phyloP scores from a whole-genome alignment of 1,140 invertebrate species.

The Apis cerana region DNA sequence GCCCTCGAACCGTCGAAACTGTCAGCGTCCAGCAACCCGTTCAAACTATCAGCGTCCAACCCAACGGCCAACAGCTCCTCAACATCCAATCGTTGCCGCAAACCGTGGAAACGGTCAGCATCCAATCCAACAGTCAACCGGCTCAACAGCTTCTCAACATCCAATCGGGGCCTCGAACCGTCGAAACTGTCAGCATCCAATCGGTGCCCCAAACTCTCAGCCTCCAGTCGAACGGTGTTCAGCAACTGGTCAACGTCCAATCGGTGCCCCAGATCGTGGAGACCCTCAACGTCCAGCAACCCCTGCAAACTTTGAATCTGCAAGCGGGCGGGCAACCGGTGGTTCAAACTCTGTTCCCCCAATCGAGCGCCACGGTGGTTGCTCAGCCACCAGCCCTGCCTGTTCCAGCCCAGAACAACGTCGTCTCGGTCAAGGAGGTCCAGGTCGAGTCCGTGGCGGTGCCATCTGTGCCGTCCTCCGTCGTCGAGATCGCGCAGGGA shows the following conservation, averaged over 20 bases:
- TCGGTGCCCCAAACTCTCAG: neutral
- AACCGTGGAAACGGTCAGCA: neutral
- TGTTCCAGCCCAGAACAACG: neutral
- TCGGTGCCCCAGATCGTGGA: neutral
- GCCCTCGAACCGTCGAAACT: neutral
- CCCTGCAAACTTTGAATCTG: neutral
- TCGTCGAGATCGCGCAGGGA: neutral
- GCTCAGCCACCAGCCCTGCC: neutral
- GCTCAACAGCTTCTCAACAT: neutral
- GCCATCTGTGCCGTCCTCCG: neutral
- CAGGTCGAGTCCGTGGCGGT: neutral
- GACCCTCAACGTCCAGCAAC: neutral
- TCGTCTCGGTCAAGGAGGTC: neutral
- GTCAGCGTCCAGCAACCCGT: neutral
- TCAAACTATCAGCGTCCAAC: neutral
- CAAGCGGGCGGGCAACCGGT: neutral
- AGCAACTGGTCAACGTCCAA: neutral
- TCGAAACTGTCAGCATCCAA: neutral
- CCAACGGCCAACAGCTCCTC: too few relatives aligned
- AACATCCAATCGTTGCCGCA: neutral
- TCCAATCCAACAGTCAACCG: neutral
- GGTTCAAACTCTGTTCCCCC: neutral
- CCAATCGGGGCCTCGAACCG: too few relatives aligned
- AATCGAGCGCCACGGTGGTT: neutral
- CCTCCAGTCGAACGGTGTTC: neutral